phyloP scores from a whole-genome alignment of 2,113 vertebrate genomes.

The Oophaga pumilio region DNA sequence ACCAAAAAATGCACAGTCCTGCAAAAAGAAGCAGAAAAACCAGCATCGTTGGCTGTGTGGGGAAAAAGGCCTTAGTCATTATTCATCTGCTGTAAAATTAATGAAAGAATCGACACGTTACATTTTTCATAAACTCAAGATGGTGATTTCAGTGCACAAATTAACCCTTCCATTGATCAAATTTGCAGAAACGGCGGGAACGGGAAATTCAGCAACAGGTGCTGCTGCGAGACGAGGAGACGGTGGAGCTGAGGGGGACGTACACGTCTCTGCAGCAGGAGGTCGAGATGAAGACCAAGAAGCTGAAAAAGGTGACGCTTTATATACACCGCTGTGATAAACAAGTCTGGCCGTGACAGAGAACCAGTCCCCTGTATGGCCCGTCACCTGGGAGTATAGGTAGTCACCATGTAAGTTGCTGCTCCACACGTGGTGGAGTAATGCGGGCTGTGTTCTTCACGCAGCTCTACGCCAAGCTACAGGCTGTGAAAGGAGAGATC shows the following conservation, averaged over 20 bases:
- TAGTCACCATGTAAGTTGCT: too few species aligned
- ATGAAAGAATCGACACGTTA: too few species aligned
- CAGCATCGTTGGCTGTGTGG: too few species aligned
- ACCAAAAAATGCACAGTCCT: too few species aligned
- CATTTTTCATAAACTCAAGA: too few species aligned
- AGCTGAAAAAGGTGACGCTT: conserved; percentile 86
- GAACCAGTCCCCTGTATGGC: background rate
- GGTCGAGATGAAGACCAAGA: conserved; percentile 95
- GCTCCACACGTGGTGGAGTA: background rate
- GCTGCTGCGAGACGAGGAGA: conserved; percentile 90
- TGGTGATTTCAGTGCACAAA: background rate
- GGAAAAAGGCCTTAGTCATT: too few species aligned
- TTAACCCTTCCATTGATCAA: background rate
- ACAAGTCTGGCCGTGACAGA: background rate
- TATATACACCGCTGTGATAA: background rate
- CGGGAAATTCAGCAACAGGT: conserved; percentile 93
- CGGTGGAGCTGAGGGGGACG: conserved; percentile 89
- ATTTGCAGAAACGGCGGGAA: conserved; percentile 84
- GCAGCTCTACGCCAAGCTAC: conserved; percentile 89
- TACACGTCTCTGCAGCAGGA: conserved; percentile 94
- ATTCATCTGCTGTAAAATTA: too few species aligned
- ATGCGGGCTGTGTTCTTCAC: conserved; percentile 19
- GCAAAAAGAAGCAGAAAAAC: too few species aligned
- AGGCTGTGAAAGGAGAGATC: conserved; percentile 89
- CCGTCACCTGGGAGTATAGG: too few species aligned